Evolutionary conservation across 2,113 vertebrate genomes (phyloP).

Genomic region (Gobio gobio): DNA sequence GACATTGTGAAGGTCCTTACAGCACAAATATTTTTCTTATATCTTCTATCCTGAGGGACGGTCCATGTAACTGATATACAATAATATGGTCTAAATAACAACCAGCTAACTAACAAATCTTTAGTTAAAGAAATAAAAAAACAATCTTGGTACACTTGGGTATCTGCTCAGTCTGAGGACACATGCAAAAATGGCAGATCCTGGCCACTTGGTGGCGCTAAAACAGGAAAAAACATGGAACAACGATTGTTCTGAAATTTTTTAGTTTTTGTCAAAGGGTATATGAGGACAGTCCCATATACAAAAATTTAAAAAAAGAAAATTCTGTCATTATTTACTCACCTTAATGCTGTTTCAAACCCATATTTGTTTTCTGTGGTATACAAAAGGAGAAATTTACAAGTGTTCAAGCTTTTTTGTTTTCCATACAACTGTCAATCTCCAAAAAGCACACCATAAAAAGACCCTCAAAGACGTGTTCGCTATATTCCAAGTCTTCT

Average conservation of each 20-base stretch:
- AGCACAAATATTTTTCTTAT: not conserved
- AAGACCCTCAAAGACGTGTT: not conserved
- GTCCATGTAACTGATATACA: not conserved
- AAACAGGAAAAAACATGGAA: not conserved
- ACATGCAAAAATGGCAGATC: not conserved
- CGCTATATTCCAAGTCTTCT: not conserved
- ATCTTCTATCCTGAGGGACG: not conserved
- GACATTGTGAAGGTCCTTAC: constrained; percentile 65
- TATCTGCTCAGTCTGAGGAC: not conserved
- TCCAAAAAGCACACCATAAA: not conserved
- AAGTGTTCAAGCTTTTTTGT: not conserved
- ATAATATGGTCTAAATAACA: not conserved
- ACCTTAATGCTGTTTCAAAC: not conserved
- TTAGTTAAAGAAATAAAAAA: not conserved
- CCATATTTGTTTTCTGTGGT: not conserved
- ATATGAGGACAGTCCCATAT: not conserved
- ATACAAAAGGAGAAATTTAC: not conserved
- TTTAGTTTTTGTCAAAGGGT: not conserved
- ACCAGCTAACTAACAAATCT: not conserved
- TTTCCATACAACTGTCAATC: not conserved
- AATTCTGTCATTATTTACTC: not conserved
- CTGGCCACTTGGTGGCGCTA: not conserved
- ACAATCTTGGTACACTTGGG: not conserved
- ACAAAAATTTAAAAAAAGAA: not conserved
- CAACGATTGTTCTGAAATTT: not conserved